Conservation (phyloP, 64 coral and sea anemone species). For the Orbicella faveolata region DNA sequence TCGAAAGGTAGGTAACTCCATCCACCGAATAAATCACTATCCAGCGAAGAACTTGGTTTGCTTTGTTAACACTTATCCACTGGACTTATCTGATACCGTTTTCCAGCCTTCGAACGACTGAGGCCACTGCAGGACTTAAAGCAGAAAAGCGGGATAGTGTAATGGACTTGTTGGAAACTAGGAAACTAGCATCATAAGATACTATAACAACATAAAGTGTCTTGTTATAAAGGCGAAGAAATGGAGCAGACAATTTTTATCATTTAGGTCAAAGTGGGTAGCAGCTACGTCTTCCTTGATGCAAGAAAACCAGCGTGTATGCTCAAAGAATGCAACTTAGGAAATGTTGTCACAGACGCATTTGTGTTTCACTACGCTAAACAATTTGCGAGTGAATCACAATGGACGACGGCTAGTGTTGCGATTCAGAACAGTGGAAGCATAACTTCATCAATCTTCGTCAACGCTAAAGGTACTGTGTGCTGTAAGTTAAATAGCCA, state of each 20-base stretch:
- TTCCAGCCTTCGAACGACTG: too few relatives aligned
- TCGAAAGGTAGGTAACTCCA: too few relatives aligned
- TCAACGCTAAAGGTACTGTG: conserved; percentile 47
- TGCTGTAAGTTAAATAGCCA: not conserved
- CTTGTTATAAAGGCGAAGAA: not conserved
- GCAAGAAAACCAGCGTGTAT: conserved; percentile 48
- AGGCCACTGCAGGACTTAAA: too few relatives aligned
- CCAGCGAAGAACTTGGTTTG: too few relatives aligned
- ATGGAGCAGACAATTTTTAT: not conserved
- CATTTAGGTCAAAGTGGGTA: conserved; percentile 51
- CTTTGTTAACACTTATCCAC: too few relatives aligned
- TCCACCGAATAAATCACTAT: too few relatives aligned
- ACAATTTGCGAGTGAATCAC: conserved; percentile 43
- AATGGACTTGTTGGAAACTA: too few relatives aligned
- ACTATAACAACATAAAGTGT: not conserved
- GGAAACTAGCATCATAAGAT: not conserved
- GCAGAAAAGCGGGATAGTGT: too few relatives aligned
- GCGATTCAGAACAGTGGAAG: conserved; percentile 65
- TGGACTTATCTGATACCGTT: too few relatives aligned
- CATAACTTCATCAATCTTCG: conserved; percentile 71
- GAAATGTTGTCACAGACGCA: conserved; percentile 77
- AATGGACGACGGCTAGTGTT: conserved; percentile 77
- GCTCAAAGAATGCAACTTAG: conserved; percentile 70
- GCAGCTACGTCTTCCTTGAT: conserved; percentile 69
- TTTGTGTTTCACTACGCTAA: conserved; percentile 77